Conservation (phyloP, 92 coral and sea anemone species). For the Palythoa heliodiscus region DNA sequence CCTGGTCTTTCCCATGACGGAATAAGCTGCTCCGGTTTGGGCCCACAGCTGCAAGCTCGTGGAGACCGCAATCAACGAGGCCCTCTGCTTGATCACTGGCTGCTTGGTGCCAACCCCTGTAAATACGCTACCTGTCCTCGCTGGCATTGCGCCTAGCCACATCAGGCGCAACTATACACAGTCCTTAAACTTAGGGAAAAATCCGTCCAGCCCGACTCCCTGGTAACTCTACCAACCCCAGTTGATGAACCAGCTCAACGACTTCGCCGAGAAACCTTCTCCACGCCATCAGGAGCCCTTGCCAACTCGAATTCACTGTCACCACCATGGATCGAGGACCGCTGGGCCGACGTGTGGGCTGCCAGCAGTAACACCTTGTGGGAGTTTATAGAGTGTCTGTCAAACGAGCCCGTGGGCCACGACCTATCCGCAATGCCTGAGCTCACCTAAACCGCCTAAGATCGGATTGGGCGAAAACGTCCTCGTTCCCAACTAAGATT, state of each 20-base stretch:
- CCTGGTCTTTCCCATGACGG: neutral
- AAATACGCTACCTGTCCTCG: too few species aligned
- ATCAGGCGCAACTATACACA: too few species aligned
- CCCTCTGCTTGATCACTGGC: neutral
- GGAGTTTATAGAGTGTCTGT: neutral
- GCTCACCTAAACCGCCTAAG: neutral
- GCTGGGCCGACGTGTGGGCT: neutral
- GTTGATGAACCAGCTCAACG: neutral
- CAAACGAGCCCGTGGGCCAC: neutral
- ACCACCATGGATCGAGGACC: neutral
- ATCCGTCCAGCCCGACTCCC: too few species aligned
- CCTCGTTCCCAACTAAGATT: too few species aligned
- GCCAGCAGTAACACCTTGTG: constrained; percentile 1
- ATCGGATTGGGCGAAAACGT: neutral
- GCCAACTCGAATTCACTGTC: neutral
- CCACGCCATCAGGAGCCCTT: neutral
- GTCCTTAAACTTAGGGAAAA: too few species aligned
- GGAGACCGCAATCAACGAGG: neutral
- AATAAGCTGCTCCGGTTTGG: neutral
- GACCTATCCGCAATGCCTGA: neutral
- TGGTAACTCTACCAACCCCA: too few species aligned
- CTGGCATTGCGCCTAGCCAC: too few species aligned
- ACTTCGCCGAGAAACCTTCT: neutral
- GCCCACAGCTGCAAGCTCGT: neutral
- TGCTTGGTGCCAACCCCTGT: too few species aligned